Evolutionary conservation across 2,797 vertebrate species (phyloP).

Genomic region (Gallinago solitaria): DNA sequence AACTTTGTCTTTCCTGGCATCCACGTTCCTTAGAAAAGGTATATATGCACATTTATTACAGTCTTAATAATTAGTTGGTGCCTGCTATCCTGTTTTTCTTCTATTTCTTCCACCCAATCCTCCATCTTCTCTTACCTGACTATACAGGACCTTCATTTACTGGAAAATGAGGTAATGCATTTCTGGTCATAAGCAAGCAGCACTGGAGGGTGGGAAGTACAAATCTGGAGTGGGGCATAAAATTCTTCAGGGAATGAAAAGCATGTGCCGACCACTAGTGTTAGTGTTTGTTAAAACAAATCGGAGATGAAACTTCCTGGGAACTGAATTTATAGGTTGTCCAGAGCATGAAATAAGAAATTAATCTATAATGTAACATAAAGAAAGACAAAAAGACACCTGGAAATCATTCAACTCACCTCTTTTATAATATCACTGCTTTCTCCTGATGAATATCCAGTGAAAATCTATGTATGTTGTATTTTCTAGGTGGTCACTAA

Average conservation of each 20-base stretch:
- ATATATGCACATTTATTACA: not conserved
- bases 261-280: not conserved
- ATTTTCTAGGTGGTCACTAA: not conserved
- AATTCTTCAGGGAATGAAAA: not conserved
- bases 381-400: not conserved
- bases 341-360: not conserved
- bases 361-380: not conserved
- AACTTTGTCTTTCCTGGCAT: not conserved
- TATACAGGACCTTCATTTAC: not conserved
- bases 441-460: not conserved
- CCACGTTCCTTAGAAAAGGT: not conserved
- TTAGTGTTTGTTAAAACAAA: not conserved
- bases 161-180: not conserved
- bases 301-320: not conserved
- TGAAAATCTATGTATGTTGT: not conserved
- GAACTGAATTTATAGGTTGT: not conserved
- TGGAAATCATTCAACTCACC: not conserved
- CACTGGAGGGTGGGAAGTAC: not conserved
- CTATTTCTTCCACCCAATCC: not conserved
- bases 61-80: not conserved
- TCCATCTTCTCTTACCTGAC: not conserved
- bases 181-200: not conserved
- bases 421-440: not conserved
- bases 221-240: not conserved
- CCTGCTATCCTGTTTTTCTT: not conserved